Base-by-base conservation (phyloP, 53 echinoderm and acorn worm genomes). In the Astropecten irregularis region DNA sequence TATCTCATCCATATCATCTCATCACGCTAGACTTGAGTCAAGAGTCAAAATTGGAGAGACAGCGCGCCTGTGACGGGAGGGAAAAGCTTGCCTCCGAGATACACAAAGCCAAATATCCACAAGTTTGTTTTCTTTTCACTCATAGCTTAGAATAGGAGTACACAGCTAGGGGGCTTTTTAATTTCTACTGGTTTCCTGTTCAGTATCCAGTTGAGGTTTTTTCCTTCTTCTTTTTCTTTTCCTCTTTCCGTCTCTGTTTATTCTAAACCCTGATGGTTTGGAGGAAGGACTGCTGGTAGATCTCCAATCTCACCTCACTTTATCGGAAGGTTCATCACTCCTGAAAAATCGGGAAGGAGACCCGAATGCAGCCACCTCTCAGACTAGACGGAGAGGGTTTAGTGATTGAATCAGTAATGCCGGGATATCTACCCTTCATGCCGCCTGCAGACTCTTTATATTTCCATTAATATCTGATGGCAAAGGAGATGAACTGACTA, bases 11-110 rank as follows among this genome's bases (percentile, higher is more conserved):
- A 21, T 79, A 42, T 62, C 2, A 62, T 46, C 79, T 10, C 34
- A 62, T 79, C 79, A 79, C 48, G 79, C 61, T 61, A 60, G 61
- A 79, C 63, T 79, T 79, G 79, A 26, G 42, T 62, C 49, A 61
- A 47, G 79, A 79, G 62, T 79, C 47, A 79, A 46, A 79, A 35
- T 62, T 18, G 61, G 22, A 29, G 27, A 28, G 79, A 79, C 79
- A 79, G 23, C 4, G n/a, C 48, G n/a, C 6, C 28, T 79, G 6
- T 79, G 79, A 60, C 56, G 62, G 6, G 42, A 42, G 11, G 6
- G 11, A 11, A 42, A 11, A 42, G 42, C 42, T 42, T 42, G 42
- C 42, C 42, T 42, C 42, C 6, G 6, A 42, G 42, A 42, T 42
- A 42, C 42, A 42, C 42, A 11, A 8, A 42, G 42, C 6, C 42